phyloP scores from a whole-genome alignment of 2,888 invertebrate species.

The Synergus japonicus region DNA sequence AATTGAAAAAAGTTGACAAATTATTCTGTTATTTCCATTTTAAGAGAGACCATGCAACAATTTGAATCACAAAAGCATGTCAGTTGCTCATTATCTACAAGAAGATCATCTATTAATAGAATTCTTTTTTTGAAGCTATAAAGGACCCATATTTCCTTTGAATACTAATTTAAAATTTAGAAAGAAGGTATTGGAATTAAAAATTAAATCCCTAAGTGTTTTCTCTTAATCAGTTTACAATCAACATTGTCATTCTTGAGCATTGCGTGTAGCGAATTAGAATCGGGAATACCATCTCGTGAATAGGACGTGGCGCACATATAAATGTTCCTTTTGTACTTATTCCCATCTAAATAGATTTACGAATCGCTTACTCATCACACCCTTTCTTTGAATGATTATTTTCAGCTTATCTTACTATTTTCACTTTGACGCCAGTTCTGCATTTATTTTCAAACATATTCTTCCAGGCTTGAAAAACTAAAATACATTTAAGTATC shows the following conservation, averaged over 20 bases:
- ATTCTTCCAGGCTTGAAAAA: constrained; percentile 1
- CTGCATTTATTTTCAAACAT: background rate
- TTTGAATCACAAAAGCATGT: constrained; percentile 22
- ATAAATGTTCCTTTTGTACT: constrained; percentile 35
- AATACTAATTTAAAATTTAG: background rate
- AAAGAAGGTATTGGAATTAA: background rate
- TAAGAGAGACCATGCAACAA: background rate
- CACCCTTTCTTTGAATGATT: constrained; percentile 21
- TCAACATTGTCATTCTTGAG: constrained; percentile 54
- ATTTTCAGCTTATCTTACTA: constrained; percentile 28
- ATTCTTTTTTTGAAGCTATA: background rate
- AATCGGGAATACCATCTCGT: constrained; percentile 51
- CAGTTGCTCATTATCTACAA: constrained; percentile 2
- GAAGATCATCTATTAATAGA: constrained; percentile 33
- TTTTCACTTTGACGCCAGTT: constrained; percentile 7
- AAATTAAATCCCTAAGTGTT: constrained; percentile 10
- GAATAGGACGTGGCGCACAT: constrained; percentile 54
- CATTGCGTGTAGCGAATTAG: constrained; percentile 52
- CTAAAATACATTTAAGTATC: constrained; percentile 31
- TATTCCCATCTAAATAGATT: constrained; percentile 31
- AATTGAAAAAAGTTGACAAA: too few relatives aligned
- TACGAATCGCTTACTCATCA: constrained; percentile 37
- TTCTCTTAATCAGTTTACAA: background rate
- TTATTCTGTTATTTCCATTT: background rate
- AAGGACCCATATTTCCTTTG: background rate